phyloP scores from a whole-genome alignment of 2,888 invertebrate species.

The Escarpia spicata region DNA sequence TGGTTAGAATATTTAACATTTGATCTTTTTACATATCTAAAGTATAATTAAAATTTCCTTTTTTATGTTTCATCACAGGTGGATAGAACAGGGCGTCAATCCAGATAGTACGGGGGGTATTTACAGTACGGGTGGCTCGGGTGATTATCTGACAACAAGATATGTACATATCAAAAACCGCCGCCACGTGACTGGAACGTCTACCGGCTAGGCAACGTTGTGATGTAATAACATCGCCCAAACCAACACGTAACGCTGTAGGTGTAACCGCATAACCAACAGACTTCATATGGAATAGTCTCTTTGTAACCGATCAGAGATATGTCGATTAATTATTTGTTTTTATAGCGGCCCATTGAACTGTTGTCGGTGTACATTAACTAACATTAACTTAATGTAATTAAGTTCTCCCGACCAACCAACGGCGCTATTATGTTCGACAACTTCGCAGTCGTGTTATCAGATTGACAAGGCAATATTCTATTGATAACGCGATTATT shows the following conservation, averaged over 20 bases:
- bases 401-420: neutral
- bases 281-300: neutral
- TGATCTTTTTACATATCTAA: too few relatives aligned
- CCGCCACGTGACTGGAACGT: neutral
- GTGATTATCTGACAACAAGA: neutral
- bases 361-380: neutral
- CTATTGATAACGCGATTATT: neutral
- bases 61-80: too few relatives aligned
- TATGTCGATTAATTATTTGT: neutral
- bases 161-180: neutral
- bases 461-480: neutral
- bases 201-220: neutral
- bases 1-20: neutral
- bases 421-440: neutral
- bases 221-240: neutral
- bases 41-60: too few relatives aligned
- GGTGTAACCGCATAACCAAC: neutral
- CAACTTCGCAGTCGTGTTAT: neutral
- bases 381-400: neutral
- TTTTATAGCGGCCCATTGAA: neutral
- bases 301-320: neutral
- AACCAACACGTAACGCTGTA: neutral
- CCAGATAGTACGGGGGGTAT: neutral
- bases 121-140: neutral
- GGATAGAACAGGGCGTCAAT: neutral